phyloP scores from a whole-genome alignment of 37 sponge, comb jelly and placozoan genomes.

The Bolinopsis microptera region DNA sequence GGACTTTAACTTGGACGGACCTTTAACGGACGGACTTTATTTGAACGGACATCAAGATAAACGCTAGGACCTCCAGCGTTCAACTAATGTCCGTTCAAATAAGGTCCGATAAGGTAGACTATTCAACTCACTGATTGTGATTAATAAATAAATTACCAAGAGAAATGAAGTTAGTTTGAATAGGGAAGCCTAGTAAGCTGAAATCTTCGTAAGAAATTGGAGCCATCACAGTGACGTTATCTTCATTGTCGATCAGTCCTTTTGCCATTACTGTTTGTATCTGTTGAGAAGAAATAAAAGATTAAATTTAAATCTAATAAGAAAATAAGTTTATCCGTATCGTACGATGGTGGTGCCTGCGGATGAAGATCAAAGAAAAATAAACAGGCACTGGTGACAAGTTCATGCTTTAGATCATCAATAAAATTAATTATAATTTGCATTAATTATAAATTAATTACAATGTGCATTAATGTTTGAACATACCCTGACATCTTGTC shows the following conservation, averaged over 20 bases:
- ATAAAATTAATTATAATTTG: no score
- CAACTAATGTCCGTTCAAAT: no score
- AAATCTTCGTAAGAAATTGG: constrained; percentile 18
- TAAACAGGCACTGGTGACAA: not conserved
- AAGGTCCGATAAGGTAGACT: no score
- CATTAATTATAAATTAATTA: no score
- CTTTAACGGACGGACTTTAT: no score
- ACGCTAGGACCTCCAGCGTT: no score
- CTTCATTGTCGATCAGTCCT: not conserved
- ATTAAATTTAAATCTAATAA: not conserved
- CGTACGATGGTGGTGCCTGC: not conserved
- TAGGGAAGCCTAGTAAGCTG: not conserved
- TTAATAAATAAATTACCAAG: constrained; percentile 14
- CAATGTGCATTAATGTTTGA: no score
- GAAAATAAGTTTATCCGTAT: not conserved
- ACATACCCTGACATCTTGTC: not conserved
- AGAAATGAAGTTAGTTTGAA: constrained; percentile 4
- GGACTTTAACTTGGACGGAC: no score
- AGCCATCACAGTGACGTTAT: constrained; percentile 57
- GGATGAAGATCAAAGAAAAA: not conserved
- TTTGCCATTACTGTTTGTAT: not conserved
- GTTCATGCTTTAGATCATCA: not conserved
- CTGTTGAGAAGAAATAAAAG: not conserved
- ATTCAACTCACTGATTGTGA: no score
- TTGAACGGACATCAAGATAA: no score